Base-by-base conservation (phyloP, 1,140 invertebrate genomes). In the Drosophila seguyi region DNA sequence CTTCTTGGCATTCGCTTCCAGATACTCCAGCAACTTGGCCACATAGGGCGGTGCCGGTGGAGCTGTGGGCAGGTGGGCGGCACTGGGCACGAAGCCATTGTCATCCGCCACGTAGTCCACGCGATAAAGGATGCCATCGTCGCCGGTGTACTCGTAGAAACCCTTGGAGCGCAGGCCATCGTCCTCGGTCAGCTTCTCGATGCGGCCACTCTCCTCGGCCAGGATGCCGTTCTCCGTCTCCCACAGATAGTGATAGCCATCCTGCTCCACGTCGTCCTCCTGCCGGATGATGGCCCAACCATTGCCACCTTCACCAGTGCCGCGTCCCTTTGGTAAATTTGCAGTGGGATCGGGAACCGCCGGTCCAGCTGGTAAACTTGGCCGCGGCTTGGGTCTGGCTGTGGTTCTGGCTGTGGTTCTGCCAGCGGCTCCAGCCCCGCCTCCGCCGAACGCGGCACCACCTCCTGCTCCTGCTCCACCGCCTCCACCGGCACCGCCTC, bases 71-170 rank as follows among this genome's bases (percentile, higher is more conserved):
- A 98, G 94, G 92, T 97, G 97, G 78, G 95, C 96, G 16, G 96
- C 97, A 74, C 93, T 93, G 7, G 97, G 95, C 72, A 95, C 95
- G 94, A 97, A 98, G 36, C 97, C 97, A 77, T 95, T 96, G 81
- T 97, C 96, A 81, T 98, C 97, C 76, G 97, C 97, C 22, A 95
- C 95, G 92, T 97, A 98, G 69, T 95, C 95, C 44, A 97, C 95
- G 13, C 94, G 93, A 57, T 93, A 93, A 31, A 92, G 75, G 7
- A 80, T 44, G 11, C 92, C 92, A 75, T 92, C 91, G 48, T 92
- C 92, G 1, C 92, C 92, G 1, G 94, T 95, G 82, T 96, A 96
- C 7, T 94, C 93, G 87, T 93, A 95, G 74, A 93, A 93, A 6
- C 95, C 95, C 42, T 93, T 93, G 14, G 94, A 93, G 10, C 93